Base-by-base conservation (phyloP, 2,888 invertebrate species). In the Tachina lurida region DNA sequence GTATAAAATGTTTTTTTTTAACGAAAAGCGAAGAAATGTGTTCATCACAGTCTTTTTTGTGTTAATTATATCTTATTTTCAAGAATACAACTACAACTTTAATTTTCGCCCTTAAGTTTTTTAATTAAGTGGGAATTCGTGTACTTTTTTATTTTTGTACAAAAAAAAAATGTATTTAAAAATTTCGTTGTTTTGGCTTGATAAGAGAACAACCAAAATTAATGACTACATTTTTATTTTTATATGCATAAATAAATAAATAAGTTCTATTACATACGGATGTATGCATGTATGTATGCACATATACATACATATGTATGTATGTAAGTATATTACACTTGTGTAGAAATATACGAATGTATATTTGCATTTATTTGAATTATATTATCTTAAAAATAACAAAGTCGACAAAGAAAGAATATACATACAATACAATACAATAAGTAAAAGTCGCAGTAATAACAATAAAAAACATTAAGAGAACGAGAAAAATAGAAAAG, bases 361-460 rank as follows among this genome's bases (percentile, higher is more conserved):
- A 17, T 74, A 45, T 75, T 67, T 77, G 65, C 76, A 67, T 67
- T 77, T 56, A 67, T 67, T 77, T 56, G 39, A 56, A 67, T 43
- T 67, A 22, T 39, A 76, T 76, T 56, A 76, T 67, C 56, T 65
- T 17, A 31, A 31, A 65, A 63, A 65, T 41, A 65, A 45, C 45
- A 60, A 65, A 63, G 60, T 39, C 41, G 31, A 71, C 56, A 71
- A 71, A 54, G 15, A 54, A 60, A 22, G 49, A 45, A 67, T 1
- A 13, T 22, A n/a, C n/a, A n/a, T n/a, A n/a, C n/a, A n/a, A n/a
- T n/a, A 67, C n/a, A 75, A 68, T 12, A 81, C n/a, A 74, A 60
- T n/a, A 73, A 73, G 41, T 22, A 67, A 68, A 67, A 68, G 67
- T 65, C 8, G 43, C 52, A 45, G 70, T 39, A 19, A 39, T 10